Base-by-base conservation (phyloP, 2,797 vertebrate genomes). In the Crax fasciolata region DNA sequence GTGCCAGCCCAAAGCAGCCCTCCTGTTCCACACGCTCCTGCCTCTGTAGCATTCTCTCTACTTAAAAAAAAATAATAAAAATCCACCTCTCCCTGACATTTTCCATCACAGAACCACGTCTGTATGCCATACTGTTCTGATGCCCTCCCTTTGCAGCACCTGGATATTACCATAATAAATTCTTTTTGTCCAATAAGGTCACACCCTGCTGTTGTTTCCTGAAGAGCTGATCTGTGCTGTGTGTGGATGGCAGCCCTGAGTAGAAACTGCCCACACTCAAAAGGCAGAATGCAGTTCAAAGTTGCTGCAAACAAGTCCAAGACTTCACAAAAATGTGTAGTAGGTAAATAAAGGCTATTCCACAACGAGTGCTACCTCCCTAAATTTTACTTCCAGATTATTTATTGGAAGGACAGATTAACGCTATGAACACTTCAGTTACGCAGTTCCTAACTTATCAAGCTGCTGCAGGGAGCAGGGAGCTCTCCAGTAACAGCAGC, bases 261-360 rank as follows among this genome's bases (percentile, higher is more conserved):
- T 0, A 84, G 52, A 65, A 90, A 87, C 74, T 87, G 63, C 84
- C 85, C 63, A 85, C 63, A 85, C 89, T 93, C 86, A 65, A 28
- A 78, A 93, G 32, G 19, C 20, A 43, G 43, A 87, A 93, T 27
- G 65, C 12, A 51, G 51, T 43, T 70, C 58, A 63, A 87, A 81
- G 46, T 23, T 85, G 38, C 59, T 41, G 93, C 54, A 94, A 93
- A 82, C 51, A 80, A 81, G 77, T 41, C n/a, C 66, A 49, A 74
- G 39, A 72, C 82, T 85, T 58, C 18, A 84, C 17, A 74, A 43
- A 27, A 58, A n/a, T 39, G 30, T 63, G 25, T 2, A 38, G 12
- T 24, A 61, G 23, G n/a, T 65, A 59, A 77, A 55, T 43, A 73
- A 2, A 80, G n/a, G 68, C 38, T 41, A 61, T 16, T 94, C 61